Evolutionary conservation across 2,888 invertebrate genomes (phyloP).

Genomic region (Limnephilus auricula): DNA sequence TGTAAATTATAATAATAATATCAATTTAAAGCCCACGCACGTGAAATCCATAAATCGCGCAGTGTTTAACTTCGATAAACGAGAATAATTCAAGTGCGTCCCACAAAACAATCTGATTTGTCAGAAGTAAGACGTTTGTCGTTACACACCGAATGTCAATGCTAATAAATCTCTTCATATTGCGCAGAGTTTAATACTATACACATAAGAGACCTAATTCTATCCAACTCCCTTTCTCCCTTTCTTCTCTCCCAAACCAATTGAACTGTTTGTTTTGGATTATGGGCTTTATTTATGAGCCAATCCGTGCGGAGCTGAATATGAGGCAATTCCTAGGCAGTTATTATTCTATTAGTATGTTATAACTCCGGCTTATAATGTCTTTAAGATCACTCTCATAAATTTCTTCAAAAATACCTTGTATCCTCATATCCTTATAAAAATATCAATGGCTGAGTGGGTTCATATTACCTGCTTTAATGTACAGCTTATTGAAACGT

Average conservation of each 20-base stretch:
- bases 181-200: constrained; percentile 51
- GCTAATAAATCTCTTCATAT: constrained; percentile 50
- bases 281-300: constrained; percentile 52
- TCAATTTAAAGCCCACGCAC: background rate
- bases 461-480: background rate
- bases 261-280: constrained; percentile 51
- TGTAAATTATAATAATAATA: background rate
- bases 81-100: constrained; percentile 26
- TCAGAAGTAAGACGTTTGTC: constrained; percentile 35
- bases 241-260: constrained; percentile 2
- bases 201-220: constrained; percentile 50
- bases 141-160: constrained; percentile 46
- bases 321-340: constrained; percentile 32
- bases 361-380: background rate
- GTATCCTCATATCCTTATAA: background rate
- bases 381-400: constrained; percentile 15
- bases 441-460: background rate
- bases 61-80: constrained; percentile 16
- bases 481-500: background rate
- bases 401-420: background rate
- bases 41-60: constrained; percentile 38
- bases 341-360: constrained; percentile 38
- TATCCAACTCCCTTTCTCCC: constrained; percentile 15
- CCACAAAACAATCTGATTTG: constrained; percentile 25
- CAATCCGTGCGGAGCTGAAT: constrained; percentile 44